Evolutionary conservation across 2,888 invertebrate genomes (phyloP).

Genomic region (Hirtodrosophila duncani): DNA sequence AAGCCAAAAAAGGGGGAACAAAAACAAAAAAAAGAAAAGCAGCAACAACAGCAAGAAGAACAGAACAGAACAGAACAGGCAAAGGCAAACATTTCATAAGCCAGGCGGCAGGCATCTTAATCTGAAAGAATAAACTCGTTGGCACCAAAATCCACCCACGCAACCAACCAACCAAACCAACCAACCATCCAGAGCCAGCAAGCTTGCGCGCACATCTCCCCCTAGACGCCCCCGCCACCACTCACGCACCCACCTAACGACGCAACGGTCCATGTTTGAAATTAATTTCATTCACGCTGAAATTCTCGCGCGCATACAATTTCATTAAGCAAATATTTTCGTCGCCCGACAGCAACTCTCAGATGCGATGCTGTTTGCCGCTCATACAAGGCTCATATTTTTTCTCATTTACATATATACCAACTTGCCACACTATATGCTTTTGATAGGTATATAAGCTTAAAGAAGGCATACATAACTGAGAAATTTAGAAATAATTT

Average conservation of each 20-base stretch:
- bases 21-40: conserved; percentile 1
- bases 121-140: conserved; percentile 59
- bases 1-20: too few species aligned
- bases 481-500: too few species aligned
- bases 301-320: conserved; percentile 69
- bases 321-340: conserved; percentile 71
- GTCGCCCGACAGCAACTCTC: conserved; percentile 39
- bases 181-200: not conserved
- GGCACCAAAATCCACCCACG: conserved; percentile 20
- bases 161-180: conserved; percentile 6
- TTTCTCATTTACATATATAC: too few species aligned
- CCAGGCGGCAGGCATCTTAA: conserved; percentile 59
- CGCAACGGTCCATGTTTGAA: conserved; percentile 51
- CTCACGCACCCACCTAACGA: not conserved
- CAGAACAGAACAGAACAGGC: conserved; percentile 13
- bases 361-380: conserved; percentile 17
- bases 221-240: not conserved
- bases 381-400: too few species aligned
- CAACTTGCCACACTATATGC: too few species aligned
- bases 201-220: not conserved
- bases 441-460: too few species aligned
- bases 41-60: conserved; percentile 16
- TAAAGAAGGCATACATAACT: too few species aligned
- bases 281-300: conserved; percentile 69
- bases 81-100: conserved; percentile 47